Base-by-base conservation (phyloP, 2,797 vertebrate species). In the Mareca penelope region DNA sequence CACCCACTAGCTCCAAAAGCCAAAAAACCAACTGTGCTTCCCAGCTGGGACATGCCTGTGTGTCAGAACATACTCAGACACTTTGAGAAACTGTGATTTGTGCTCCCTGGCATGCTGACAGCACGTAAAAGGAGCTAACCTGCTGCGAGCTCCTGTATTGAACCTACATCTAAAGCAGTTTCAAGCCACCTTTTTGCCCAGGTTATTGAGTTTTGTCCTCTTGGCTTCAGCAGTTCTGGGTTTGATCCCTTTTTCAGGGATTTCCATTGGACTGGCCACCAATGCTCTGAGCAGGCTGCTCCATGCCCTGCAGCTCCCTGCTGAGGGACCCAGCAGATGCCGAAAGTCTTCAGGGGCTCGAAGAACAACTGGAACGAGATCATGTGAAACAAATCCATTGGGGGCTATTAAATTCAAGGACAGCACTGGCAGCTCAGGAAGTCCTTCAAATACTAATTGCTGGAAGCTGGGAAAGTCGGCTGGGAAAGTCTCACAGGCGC, bases 381-480 rank as follows among this genome's bases (percentile, higher is more conserved):
- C 85, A 79, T 12, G 77, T 42, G 70, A 94, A 90, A 69, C 65
- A 84, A 93, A 88, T 79, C 93, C 90, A 7, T 9, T 0, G 15
- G 92, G 88, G 70, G 46, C 61, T 81, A 56, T 91, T 35, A 84
- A 81, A 82, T 8, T 37, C 90, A 73, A 59, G 88, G 86, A 63
- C 83, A 37, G 80, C 63, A 48, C 75, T 14, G 70, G 19, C 63
- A 35, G 83, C 84, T 79, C 92, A 73, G 93, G 86, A 95, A 94
- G 67, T 88, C 80, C 80, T 92, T 16, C 68, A 80, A 80, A 82
- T 78, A 4, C 59, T 48, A 15, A 88, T 37, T 86, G 71, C 94
- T 96, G 81, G 81, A 52, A 96, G 95, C 89, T 93, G 95, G 92
- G 90, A 96, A 95, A 96, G 80, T 9, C n/a, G 64, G 35, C 70